Base-by-base conservation (phyloP, 2,888 invertebrate species). In the Pollenia angustigena region DNA sequence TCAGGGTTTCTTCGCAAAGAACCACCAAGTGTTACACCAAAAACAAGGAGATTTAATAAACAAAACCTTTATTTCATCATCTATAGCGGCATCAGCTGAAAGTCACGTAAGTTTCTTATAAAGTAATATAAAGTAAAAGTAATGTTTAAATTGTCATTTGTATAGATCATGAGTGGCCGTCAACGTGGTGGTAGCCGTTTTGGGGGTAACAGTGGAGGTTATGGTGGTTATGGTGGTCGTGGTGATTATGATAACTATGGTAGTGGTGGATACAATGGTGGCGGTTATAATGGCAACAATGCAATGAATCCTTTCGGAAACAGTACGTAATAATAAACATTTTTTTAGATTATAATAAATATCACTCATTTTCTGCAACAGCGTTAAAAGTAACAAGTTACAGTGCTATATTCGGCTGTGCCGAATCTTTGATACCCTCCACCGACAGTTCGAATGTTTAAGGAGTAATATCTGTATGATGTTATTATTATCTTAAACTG, bases 141-240 rank as follows among this genome's bases (percentile, higher is more conserved):
- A 8, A n/a, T n/a, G n/a, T 32, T 44, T 46, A 42, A 32, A 16
- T 32, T 62, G 16, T 52, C 40, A 9, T 23, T 46, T 64, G 4
- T 48, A 60, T 81, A 92, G 92, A 88, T 89, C 87, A 91, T 92
- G 92, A 90, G 91, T 76, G 89, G 91, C 46, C 91, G 91, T 87
- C 91, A 92, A 42, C 90, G 90, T 16, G 88, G 87, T 0, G 88
- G 88, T 8, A 86, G 88, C 9, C 79, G 85, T 42, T 78, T 54
- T 50, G 66, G 69, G 32, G 52, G 66, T 54, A 74, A 48, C 12
- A 82, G 80, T 12, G 89, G 89, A 6, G 87, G 88, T 14, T 87
- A 87, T 12, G 88, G 89, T 2, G 88, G 88, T 3, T 80, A 85
- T n/a, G 86, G 88, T 14, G 74, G 78, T 1, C 87, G 89, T 14